Percentiles rank a stretch among this genome's conserved stretches.
Conservation (phyloP, 1,140 invertebrate genomes). For the Pomacea maculata region DNA sequence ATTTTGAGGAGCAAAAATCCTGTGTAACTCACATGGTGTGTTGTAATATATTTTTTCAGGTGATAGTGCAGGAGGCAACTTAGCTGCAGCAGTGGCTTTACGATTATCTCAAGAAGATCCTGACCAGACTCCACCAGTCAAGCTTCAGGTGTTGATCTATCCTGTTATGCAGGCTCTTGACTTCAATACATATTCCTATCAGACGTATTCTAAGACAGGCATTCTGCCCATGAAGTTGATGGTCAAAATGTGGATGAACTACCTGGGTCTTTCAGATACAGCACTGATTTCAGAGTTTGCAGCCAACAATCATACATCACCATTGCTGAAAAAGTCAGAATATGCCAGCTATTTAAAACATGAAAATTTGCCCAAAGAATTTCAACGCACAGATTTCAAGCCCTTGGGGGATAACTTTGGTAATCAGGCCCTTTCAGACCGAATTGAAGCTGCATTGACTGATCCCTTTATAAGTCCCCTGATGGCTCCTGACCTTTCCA, state of each 20-base stretch:
- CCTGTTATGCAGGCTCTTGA: conserved; percentile 50
- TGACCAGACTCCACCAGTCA: conserved; percentile 26
- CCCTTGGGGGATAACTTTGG: conserved; percentile 1
- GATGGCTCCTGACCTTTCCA: conserved; percentile 28
- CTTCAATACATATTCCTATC: conserved; percentile 51
- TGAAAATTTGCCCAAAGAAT: not conserved
- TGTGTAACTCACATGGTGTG: not conserved
- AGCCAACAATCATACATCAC: conserved; percentile 31
- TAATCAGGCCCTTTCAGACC: conserved; percentile 14
- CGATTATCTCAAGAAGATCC: conserved; percentile 35
- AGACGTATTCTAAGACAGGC: conserved; percentile 6
- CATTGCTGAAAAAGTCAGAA: conserved; percentile 24
- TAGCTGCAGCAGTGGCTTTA: conserved; percentile 47
- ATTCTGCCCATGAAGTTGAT: conserved; percentile 18
- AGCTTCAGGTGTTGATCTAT: conserved; percentile 50
- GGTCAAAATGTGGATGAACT: conserved; percentile 23
- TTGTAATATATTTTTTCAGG: conserved; percentile 32
- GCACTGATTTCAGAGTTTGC: conserved; percentile 13
- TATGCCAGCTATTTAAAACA: conserved; percentile 12
- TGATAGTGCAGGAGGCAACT: conserved; percentile 55
- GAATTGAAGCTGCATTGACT: conserved; percentile 27
- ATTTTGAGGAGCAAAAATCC: too few species aligned
- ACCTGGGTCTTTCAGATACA: conserved; percentile 20
- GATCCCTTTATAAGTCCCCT: conserved; percentile 35
- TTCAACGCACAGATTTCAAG: not conserved